Conservation (phyloP, 2,888 invertebrate species). For the Megastigmus dorsalis region DNA sequence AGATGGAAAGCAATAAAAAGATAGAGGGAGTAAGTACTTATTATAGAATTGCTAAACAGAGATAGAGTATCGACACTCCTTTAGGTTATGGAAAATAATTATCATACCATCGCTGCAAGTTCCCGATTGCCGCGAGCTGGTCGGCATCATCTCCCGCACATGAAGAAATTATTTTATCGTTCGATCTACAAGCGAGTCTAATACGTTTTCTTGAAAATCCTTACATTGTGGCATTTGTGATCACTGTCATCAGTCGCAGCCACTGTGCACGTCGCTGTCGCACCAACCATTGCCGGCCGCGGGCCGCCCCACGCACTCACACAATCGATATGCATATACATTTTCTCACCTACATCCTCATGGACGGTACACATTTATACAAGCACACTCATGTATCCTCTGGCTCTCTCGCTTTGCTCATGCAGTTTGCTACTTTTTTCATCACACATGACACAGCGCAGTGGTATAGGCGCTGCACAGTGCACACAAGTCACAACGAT, state of each 20-base stretch:
- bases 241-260: constrained; percentile 55
- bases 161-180: constrained; percentile 38
- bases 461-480: too few relatives aligned
- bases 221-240: constrained; percentile 68
- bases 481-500: too few relatives aligned
- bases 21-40: too few relatives aligned
- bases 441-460: too few relatives aligned
- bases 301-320: constrained; percentile 6
- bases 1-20: background rate
- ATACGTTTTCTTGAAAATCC: constrained; percentile 61
- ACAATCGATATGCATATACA: constrained; percentile 61
- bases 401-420: too few relatives aligned
- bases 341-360: too few relatives aligned
- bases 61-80: background rate
- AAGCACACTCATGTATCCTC: too few relatives aligned
- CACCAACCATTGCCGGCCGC: constrained; percentile 13
- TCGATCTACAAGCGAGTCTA: constrained; percentile 49
- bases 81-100: constrained; percentile 46
- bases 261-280: background rate
- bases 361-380: too few relatives aligned
- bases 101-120: constrained; percentile 69
- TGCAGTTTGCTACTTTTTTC: too few relatives aligned
- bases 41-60: too few relatives aligned
- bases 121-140: constrained; percentile 65
- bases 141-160: constrained; percentile 71